Evolutionary conservation across 2,113 vertebrate species (phyloP).

Genomic region (Phasianus colchicus): DNA sequence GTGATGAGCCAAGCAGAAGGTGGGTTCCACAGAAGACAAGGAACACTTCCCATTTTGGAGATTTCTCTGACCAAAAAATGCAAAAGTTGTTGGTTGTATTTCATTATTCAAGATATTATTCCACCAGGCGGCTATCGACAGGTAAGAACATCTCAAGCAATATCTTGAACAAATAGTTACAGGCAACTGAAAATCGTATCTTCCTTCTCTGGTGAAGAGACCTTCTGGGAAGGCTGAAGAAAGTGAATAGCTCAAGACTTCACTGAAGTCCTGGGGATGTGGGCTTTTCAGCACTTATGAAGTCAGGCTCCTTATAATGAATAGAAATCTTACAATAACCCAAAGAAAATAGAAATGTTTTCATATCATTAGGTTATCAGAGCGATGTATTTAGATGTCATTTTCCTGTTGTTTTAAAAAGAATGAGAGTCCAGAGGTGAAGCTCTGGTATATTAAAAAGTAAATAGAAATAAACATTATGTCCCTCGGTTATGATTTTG

Average conservation of each 20-base stretch:
- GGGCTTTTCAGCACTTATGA: neutral
- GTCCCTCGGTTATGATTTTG: neutral
- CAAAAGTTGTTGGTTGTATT: neutral
- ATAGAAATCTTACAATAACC: neutral
- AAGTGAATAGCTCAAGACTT: neutral
- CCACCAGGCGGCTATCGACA: neutral
- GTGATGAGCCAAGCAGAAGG: neutral
- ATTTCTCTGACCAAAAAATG: neutral
- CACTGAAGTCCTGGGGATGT: neutral
- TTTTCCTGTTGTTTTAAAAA: neutral
- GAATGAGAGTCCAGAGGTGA: neutral
- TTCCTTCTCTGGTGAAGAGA: neutral
- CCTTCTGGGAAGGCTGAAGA: neutral
- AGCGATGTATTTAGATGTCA: neutral
- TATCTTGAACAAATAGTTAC: neutral
- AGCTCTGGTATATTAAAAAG: neutral
- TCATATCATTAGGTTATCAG: rapidly evolving
- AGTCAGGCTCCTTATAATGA: neutral
- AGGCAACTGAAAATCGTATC: neutral
- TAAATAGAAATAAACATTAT: neutral
- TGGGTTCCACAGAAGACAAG: neutral
- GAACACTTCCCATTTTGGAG: neutral
- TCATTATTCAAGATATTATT: neutral
- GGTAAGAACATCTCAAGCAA: neutral
- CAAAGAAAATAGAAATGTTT: neutral